Base-by-base conservation (phyloP, 2,888 invertebrate species). In the Cheilosia vernalis region DNA sequence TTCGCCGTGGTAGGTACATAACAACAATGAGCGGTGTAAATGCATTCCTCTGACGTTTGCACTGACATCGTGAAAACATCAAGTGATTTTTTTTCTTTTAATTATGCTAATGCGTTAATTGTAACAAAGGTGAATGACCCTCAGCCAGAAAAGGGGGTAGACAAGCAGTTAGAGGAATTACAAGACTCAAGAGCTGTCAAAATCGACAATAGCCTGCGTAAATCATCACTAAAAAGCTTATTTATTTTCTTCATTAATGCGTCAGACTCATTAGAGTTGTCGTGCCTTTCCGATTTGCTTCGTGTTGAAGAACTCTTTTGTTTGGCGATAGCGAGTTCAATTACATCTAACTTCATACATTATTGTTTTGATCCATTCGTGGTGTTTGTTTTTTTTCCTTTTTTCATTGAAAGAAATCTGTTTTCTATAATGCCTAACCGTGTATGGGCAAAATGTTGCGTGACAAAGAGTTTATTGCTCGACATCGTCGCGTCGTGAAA, bases 91-190 rank as follows among this genome's bases (percentile, higher is more conserved):
- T 4, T 53, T 51, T 42, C 10, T 17, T 55, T 56, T 40, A 61
- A 69, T 77, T 70, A 60, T 67, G 72, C 49, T 73, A 83, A 73
- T 44, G 63, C 67, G 51, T 79, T 69, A 83, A 83, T 78, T 83
- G 83, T 79, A 73, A 63, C 49, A 73, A 44, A 79, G 83, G 83
- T 83, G 37, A 67, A 69, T 73, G 67, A 83, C 83, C 67, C 44
- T 37, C 4, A 30, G 24, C 27, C 58, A 15, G 47, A 53, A 27
- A 40, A 44, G 30, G 42, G 13, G 21, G 42, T 17, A 37, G 24
- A 13, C 13, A 49, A 17, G 49, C 19, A 6, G 17, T 63, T 15
- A 49, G 17, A 17, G 33, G 27, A 15, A 4, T 55, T 47, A 49
- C 21, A 24, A 27, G 21, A 13, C 21, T 63, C 72, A 66, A 58